Conservation (phyloP, 2,113 vertebrate genomes). For the Cygnus buccinator region DNA sequence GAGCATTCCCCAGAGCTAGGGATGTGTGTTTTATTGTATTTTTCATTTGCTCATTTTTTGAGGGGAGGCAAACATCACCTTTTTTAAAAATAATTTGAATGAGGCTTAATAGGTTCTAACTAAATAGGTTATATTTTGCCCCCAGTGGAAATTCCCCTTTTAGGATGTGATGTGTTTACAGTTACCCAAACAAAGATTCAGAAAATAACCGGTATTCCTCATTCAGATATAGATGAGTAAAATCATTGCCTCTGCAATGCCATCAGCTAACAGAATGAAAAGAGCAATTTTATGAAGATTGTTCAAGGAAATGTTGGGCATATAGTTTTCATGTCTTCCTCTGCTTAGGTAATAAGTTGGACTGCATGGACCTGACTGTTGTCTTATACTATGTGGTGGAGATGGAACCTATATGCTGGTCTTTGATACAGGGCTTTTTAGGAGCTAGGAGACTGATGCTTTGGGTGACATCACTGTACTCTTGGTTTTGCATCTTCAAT, state of each 20-base stretch:
- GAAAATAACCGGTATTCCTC: neutral
- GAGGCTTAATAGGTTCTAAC: neutral
- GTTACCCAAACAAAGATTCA: neutral
- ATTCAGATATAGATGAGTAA: neutral
- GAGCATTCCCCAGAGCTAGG: neutral
- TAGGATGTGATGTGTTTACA: neutral
- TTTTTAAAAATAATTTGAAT: neutral
- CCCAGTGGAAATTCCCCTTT: neutral
- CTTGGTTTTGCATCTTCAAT: slow-evolving; percentile 34
- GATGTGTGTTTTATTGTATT: neutral
- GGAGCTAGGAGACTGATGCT: neutral
- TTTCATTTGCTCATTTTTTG: neutral
- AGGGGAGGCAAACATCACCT: neutral
- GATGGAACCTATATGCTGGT: neutral
- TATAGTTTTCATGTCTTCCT: neutral
- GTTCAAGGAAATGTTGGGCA: neutral
- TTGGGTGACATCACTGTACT: neutral
- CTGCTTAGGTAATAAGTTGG: neutral
- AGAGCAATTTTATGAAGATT: neutral
- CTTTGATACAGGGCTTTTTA: neutral
- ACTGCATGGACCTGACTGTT: neutral
- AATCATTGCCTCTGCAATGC: neutral
- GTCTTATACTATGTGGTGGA: neutral
- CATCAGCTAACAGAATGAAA: neutral
- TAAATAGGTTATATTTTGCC: neutral